Conservation (phyloP, 2,888 invertebrate genomes). For the Morpho achilles region DNA sequence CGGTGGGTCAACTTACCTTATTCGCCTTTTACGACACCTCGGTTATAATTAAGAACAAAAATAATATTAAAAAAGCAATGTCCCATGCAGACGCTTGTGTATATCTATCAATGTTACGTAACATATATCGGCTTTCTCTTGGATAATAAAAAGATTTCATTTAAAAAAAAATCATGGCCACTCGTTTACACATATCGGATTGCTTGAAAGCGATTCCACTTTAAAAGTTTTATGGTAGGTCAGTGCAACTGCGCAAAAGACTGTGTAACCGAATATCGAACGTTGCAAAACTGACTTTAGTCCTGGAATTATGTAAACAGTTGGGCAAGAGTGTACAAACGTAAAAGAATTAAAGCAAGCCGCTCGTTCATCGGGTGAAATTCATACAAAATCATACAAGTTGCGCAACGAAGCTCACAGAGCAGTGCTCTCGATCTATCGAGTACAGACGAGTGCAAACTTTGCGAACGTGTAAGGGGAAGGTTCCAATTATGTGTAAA, state of each 20-base stretch:
- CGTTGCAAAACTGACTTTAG: constrained; percentile 67
- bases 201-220: constrained; percentile 18
- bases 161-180: background rate
- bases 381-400: constrained; percentile 34
- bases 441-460: no score
- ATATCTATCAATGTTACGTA: background rate
- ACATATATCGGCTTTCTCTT: constrained; percentile 20
- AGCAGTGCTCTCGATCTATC: constrained; percentile 36
- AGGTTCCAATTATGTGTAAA: no score
- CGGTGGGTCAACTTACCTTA: no score
- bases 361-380: constrained; percentile 47
- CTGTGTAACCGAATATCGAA: constrained; percentile 58
- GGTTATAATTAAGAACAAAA: no score
- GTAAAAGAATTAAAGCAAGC: constrained; percentile 55
- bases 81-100: no score
- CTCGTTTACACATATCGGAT: constrained; percentile 10
- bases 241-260: constrained; percentile 48
- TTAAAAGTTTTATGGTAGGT: constrained; percentile 37
- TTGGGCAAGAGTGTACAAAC: constrained; percentile 65
- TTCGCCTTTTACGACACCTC: no score
- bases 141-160: constrained; percentile 4
- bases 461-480: no score
- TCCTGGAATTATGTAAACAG: constrained; percentile 67
- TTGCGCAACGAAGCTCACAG: constrained; percentile 51
- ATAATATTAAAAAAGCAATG: no score